Evolutionary conservation across 2,888 invertebrate species (phyloP).

Genomic region (Torymus aiolomorphi): DNA sequence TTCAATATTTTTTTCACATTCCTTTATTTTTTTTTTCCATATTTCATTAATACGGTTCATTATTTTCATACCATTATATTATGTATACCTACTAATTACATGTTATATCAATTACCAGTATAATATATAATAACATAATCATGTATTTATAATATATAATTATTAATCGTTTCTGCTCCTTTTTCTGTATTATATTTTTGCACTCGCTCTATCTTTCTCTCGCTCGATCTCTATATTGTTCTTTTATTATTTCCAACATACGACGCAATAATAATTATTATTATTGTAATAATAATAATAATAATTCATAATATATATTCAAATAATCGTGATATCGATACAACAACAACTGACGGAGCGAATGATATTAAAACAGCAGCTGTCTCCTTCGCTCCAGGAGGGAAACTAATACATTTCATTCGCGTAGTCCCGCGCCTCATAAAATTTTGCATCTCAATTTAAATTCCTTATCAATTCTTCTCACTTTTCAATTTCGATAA

Average conservation of each 20-base stretch:
- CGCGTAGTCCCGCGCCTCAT: conserved; percentile 52
- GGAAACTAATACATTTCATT: conserved; percentile 55
- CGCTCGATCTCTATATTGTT: conserved; percentile 54
- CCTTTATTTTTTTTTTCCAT: conserved; percentile 62
- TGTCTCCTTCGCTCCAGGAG: conserved; percentile 54
- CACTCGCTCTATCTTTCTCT: conserved; percentile 56
- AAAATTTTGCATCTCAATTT: conserved; percentile 34
- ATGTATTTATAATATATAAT: conserved; percentile 67
- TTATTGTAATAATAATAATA: conserved; percentile 60
- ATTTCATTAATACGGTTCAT: conserved; percentile 61
- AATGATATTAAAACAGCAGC: conserved; percentile 50
- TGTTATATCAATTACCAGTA: conserved; percentile 69
- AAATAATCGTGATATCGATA: conserved; percentile 58
- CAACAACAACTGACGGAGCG: conserved; percentile 60
- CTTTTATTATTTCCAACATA: conserved; percentile 56
- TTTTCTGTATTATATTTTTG: conserved; percentile 55
- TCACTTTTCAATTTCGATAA: conserved; percentile 54
- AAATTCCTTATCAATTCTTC: conserved; percentile 24
- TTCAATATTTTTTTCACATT: conserved; percentile 58
- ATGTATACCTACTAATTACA: conserved; percentile 68
- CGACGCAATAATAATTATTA: conserved; percentile 59
- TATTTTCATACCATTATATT: conserved; percentile 61
- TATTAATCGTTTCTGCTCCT: conserved; percentile 65
- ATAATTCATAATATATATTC: conserved; percentile 60
- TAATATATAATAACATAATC: conserved; percentile 67